These are phyloP conservation scores for Apogon talboti DNA, from an alignment of 2,797 vertebrate species.

Conservation along the genomic window DNA sequence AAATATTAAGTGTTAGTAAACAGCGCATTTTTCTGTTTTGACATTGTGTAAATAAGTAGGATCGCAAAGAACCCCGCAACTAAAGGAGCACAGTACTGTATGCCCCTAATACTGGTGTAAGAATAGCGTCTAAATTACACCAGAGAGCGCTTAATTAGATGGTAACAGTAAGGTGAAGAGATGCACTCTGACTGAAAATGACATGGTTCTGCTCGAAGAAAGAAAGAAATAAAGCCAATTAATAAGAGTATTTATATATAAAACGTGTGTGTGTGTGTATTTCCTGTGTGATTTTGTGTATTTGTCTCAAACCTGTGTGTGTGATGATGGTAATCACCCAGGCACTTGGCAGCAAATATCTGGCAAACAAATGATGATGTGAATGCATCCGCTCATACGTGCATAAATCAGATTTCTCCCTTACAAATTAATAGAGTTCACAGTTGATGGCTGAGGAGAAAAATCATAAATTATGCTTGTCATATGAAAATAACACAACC, in stretches of 20 bases:
- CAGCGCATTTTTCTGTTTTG: slow-evolving; percentile 62
- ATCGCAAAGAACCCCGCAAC: slow-evolving; percentile 38
- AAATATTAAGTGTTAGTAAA: slow-evolving; percentile 67
- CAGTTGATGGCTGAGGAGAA: slow-evolving; percentile 66
- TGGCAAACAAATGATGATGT: slow-evolving; percentile 79
- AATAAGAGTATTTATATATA: slow-evolving; percentile 3
- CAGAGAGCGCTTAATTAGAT: slow-evolving; percentile 58
- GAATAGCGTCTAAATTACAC: slow-evolving; percentile 64
- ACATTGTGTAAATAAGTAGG: slow-evolving; percentile 49
- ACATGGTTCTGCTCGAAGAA: slow-evolving; percentile 22
- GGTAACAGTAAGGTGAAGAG: slow-evolving; percentile 52
- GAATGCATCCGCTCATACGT: slow-evolving; percentile 69
- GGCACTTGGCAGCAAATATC: slow-evolving; percentile 77
- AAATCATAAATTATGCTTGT: slow-evolving; percentile 70
- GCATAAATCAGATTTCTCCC: slow-evolving; percentile 73
- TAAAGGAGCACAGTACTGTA: slow-evolving; percentile 31
- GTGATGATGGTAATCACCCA: slow-evolving; percentile 64
- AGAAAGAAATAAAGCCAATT: background rate
- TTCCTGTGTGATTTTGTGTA: slow-evolving; percentile 17
- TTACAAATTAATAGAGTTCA: slow-evolving; percentile 78
- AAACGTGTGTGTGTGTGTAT: fast-evolving
- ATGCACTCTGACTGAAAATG: slow-evolving; percentile 49
- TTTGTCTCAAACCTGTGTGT: slow-evolving; percentile 27
- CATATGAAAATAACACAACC: slow-evolving; percentile 62
- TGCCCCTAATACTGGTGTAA: slow-evolving; percentile 48